Base-by-base conservation (phyloP, 2,888 invertebrate genomes). In the Rhopalosiphum nymphaeae region DNA sequence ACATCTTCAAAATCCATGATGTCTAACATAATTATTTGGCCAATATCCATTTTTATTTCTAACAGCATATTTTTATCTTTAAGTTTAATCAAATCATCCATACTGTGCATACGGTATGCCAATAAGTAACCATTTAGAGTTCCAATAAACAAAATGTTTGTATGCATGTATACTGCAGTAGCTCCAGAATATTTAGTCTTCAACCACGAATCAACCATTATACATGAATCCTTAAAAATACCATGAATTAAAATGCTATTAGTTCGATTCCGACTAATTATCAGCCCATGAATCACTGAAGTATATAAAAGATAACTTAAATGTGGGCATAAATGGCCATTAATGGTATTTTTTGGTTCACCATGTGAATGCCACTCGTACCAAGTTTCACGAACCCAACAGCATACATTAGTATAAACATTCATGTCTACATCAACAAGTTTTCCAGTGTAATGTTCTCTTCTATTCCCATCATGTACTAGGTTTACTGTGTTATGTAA, bases 141-240 rank as follows among this genome's bases (percentile, higher is more conserved):
- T 25, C 94, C 94, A 11, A 94, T 36, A 67, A 94, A 94, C 13
- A 94, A 87, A 57, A 91, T 91, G 3, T 94, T 87, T 9, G 67
- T 67, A 91, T 91, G 87, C 42, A 94, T 53, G 26, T 53, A 67
- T n/a, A 91, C 1, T 21, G 94, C 91, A 67, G 91, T 67, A 29
- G 90, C 89, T 86, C 25, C 53, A 10, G 25, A 44, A 49, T 94
- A 87, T 44, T 94, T 94, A 21, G 9, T 13, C 25, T 91, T 25
- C 44, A 94, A 44, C 94, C 94, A 94, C 0, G 42, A 42, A 67
- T 11, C 3, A 49, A 42, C 7, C 67, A 21, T 85, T 1, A 13
- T 42, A 36, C 86, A 87, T 9, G 25, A 25, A 0, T 91, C 2
- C 0, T 90, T 61, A 25, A 25, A 67, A 26, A 94, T 94, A 3